Conservation (phyloP, 2,113 vertebrate genomes). For the Psilopsiagon aymara region DNA sequence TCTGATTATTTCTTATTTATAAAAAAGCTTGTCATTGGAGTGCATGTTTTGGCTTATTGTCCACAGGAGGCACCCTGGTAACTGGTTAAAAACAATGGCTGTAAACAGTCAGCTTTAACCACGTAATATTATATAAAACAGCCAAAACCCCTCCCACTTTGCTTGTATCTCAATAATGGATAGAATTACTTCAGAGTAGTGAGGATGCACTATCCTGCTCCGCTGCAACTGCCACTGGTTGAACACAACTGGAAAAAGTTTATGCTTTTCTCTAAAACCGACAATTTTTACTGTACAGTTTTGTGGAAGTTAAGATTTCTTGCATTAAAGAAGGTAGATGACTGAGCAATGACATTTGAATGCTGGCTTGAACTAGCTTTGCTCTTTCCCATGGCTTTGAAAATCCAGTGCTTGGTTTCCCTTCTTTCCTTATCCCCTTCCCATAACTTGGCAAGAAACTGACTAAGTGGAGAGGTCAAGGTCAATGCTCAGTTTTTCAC, state of each 20-base stretch:
- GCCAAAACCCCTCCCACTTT: neutral
- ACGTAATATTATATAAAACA: neutral
- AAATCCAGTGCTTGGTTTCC: neutral
- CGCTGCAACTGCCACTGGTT: neutral
- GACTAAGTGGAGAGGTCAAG: neutral
- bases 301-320: neutral
- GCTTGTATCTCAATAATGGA: neutral
- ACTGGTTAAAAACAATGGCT: neutral
- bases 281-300: neutral
- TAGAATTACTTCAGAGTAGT: neutral
- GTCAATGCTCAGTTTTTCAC: neutral
- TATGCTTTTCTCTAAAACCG: neutral
- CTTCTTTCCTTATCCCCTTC: neutral
- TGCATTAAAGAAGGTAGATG: neutral
- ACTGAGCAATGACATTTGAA: neutral
- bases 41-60: neutral
- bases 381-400: neutral
- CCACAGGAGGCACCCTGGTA: neutral
- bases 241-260: neutral
- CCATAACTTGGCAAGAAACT: neutral
- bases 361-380: rapidly evolving
- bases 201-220: neutral
- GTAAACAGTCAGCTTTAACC: neutral
- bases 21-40: neutral
- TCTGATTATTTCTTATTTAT: neutral